These are phyloP conservation scores for Alexandromys fortis DNA, from an alignment of 2,113 vertebrate genomes.

Conservation along the genomic window DNA sequence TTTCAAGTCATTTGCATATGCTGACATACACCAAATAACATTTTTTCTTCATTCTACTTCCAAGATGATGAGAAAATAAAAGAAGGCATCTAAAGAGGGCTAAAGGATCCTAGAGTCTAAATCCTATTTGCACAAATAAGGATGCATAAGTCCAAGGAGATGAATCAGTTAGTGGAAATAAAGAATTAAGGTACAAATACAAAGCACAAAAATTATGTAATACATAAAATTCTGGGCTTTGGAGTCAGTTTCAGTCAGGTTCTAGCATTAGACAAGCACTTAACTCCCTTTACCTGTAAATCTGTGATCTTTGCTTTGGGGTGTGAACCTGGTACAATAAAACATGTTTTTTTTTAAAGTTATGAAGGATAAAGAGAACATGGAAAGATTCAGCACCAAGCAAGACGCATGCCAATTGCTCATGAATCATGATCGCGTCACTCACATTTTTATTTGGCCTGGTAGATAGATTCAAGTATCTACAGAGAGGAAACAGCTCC, in stretches of 20 bases:
- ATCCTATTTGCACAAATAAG: not conserved
- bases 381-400: not conserved
- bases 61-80: not conserved
- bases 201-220: not conserved
- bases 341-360: not conserved
- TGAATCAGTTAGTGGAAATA: not conserved
- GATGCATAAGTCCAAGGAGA: not conserved
- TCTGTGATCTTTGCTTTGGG: not conserved
- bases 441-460: not conserved
- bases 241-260: not conserved
- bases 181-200: not conserved
- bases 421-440: not conserved
- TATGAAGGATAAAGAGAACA: not conserved
- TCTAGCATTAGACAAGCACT: not conserved
- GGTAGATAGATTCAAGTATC: not conserved
- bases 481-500: not conserved
- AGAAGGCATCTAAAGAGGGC: not conserved
- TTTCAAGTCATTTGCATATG: not conserved
- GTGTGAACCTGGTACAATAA: not conserved
- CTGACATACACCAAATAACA: not conserved
- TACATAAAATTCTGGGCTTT: not conserved
- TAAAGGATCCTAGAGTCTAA: not conserved
- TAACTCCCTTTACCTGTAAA: not conserved
- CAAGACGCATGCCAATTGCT: not conserved
- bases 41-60: not conserved